Conservation (phyloP, 2,797 vertebrate species). For the Poeciliopsis presidionis region DNA sequence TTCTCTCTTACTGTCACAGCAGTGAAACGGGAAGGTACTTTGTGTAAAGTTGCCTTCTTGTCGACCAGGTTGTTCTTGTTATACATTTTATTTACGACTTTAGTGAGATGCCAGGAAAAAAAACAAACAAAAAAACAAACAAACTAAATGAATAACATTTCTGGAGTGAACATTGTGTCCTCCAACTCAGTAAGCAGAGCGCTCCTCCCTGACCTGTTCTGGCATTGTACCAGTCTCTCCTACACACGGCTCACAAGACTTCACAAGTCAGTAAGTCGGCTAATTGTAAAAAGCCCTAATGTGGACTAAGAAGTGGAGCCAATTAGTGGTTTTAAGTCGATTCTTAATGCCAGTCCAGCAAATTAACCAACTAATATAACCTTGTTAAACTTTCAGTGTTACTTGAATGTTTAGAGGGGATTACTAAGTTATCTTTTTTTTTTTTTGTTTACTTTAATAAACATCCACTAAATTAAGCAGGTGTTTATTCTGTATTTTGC, state of each 20-base stretch:
- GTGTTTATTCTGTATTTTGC: background rate
- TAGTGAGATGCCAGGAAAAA: background rate
- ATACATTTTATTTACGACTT: background rate
- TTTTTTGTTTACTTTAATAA: background rate
- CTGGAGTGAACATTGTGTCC: background rate
- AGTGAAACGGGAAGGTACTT: background rate
- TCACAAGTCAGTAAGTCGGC: background rate
- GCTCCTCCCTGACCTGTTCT: background rate
- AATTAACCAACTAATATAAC: background rate
- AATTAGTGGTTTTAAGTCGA: background rate
- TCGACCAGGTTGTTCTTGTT: background rate
- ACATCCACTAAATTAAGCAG: background rate
- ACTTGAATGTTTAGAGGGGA: background rate
- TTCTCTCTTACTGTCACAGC: background rate
- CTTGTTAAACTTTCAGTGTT: background rate
- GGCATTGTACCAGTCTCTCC: background rate
- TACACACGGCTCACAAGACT: background rate
- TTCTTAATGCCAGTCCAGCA: background rate
- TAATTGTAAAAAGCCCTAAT: background rate
- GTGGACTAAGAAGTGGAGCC: background rate
- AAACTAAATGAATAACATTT: background rate
- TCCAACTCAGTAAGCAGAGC: background rate
- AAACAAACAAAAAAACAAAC: too few species aligned
- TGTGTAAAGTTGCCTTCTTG: background rate
- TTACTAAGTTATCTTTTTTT: background rate